Evolutionary conservation across 2,888 invertebrate species (phyloP).

Genomic region (Microdon myrmicae): DNA sequence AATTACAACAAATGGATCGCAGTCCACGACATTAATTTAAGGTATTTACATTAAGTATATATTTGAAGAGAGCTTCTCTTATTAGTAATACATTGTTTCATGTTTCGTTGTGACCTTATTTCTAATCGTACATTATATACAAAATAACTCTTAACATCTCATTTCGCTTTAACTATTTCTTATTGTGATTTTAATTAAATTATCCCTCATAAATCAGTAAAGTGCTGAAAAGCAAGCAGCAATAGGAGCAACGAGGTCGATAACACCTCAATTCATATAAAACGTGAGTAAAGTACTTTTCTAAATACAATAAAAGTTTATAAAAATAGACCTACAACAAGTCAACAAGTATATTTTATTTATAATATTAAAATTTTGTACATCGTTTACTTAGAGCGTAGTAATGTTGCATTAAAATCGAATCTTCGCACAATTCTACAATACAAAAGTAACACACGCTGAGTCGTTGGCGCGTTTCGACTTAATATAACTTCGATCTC

Average conservation of each 20-base stretch:
- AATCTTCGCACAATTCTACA: no score
- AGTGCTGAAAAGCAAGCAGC: constrained; percentile 20
- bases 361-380: constrained; percentile 49
- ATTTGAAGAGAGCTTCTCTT: constrained; percentile 37
- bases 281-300: constrained; percentile 55
- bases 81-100: constrained; percentile 29
- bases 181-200: no score
- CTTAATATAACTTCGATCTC: constrained; percentile 29
- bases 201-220: constrained; percentile 35
- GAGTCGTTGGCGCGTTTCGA: constrained; percentile 2
- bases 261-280: constrained; percentile 55
- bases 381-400: constrained; percentile 50
- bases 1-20: constrained; percentile 26
- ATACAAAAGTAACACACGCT: constrained; percentile 19
- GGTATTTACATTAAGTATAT: constrained; percentile 53
- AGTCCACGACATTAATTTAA: constrained; percentile 35
- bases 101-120: constrained; percentile 15
- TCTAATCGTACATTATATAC: constrained; percentile 40
- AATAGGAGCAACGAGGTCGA: constrained; percentile 22
- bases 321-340: constrained; percentile 60
- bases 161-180: no score
- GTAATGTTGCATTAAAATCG: constrained; percentile 44
- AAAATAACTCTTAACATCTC: constrained; percentile 31
- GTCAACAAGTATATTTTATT: constrained; percentile 64
- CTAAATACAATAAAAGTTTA: constrained; percentile 39